These are phyloP conservation scores for Sarcophaga variegata DNA, from an alignment of 2,888 invertebrate species.

Conservation along the genomic window DNA sequence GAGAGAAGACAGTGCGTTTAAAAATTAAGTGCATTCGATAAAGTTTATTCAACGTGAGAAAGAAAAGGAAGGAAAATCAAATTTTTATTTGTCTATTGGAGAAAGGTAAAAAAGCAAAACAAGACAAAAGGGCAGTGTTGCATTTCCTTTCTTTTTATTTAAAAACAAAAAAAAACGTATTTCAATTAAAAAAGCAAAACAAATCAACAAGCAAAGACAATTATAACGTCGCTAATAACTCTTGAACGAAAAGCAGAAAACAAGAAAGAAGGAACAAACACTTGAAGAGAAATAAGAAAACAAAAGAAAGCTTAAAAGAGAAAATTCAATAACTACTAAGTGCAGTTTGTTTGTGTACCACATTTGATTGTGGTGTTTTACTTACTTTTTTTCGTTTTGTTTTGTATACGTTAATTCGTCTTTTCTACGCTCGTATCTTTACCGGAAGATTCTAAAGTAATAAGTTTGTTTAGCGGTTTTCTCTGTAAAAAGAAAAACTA, in stretches of 20 bases:
- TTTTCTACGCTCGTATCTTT: constrained; percentile 26
- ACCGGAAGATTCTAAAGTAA: constrained; percentile 19
- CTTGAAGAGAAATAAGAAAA: not conserved
- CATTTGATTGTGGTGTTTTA: constrained; percentile 28
- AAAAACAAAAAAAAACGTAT: not conserved
- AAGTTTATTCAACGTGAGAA: not conserved
- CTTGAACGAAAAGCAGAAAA: not conserved
- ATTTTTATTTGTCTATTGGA: constrained; percentile 6
- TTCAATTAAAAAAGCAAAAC: not conserved
- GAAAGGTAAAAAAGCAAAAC: constrained; percentile 14
- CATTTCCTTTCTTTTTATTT: constrained; percentile 17
- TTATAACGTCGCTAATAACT: not conserved
- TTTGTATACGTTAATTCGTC: not conserved
- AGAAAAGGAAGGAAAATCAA: not conserved
- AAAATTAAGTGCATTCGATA: not conserved
- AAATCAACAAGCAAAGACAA: constrained; percentile 18
- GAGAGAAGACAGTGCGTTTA: constrained; percentile 51
- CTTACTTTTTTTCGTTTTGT: not conserved
- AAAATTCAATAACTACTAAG: constrained; percentile 3
- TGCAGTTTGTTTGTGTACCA: constrained; percentile 27
- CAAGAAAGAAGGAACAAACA: not conserved
- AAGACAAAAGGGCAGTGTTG: constrained; percentile 19
- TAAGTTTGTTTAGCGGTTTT: no score
- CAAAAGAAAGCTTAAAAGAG: not conserved
- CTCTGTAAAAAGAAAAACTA: no score